Conservation (phyloP, 1,140 invertebrate species). For the Diorhabda sublineata region DNA sequence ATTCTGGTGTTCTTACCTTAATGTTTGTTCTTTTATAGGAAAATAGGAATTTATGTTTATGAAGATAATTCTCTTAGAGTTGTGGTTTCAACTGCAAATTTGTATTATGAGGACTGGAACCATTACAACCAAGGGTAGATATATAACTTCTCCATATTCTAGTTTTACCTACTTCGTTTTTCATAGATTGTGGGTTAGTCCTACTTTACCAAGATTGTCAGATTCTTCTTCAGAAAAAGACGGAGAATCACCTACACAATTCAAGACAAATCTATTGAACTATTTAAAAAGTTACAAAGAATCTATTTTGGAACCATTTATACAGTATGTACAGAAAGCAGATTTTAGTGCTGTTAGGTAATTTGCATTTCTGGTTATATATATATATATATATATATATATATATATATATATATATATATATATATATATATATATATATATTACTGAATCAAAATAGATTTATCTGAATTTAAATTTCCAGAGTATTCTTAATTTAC, state of each 20-base stretch:
- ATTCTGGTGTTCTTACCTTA: no score
- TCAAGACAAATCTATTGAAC: constrained; percentile 78
- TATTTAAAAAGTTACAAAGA: constrained; percentile 77
- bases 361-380: constrained; percentile 19
- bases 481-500: constrained; percentile 77
- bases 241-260: constrained; percentile 80
- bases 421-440: not conserved
- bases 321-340: constrained; percentile 64
- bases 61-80: constrained; percentile 77
- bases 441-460: no score
- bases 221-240: constrained; percentile 51
- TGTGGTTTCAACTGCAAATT: constrained; percentile 88
- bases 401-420: not conserved
- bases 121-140: constrained; percentile 87
- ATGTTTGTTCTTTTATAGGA: constrained; percentile 52
- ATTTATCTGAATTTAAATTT: constrained; percentile 10
- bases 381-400: not conserved
- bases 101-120: constrained; percentile 87
- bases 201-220: constrained; percentile 62
- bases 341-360: constrained; percentile 81
- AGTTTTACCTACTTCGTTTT: constrained; percentile 16
- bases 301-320: constrained; percentile 66
- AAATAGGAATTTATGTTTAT: constrained; percentile 86
- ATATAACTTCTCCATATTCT: not conserved
- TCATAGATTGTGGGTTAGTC: constrained; percentile 80